Evolutionary conservation across 2,113 vertebrate species (phyloP).

Genomic region (Bettongia penicillata): DNA sequence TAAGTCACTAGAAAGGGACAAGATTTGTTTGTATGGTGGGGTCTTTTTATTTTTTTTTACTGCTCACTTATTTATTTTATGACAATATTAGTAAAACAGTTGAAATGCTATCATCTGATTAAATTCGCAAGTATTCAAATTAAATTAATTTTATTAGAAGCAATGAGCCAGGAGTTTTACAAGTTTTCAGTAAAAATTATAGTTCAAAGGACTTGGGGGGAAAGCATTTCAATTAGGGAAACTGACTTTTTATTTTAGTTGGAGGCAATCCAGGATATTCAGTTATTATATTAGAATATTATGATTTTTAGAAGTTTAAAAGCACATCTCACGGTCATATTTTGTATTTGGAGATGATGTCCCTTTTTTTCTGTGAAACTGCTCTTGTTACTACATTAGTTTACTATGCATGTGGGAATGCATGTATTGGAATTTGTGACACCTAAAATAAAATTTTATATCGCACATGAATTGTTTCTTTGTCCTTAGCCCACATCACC

Average conservation of each 20-base stretch:
- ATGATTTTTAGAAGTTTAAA: constrained; percentile 47
- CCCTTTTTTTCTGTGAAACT: constrained; percentile 33
- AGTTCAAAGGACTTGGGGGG: constrained; percentile 51
- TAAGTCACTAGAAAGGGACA: background rate
- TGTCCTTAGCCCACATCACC: background rate
- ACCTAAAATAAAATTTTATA: background rate
- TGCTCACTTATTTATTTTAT: constrained; percentile 63
- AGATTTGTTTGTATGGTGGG: constrained; percentile 19
- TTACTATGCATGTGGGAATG: constrained; percentile 53
- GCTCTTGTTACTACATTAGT: background rate
- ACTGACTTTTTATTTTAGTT: constrained; percentile 36
- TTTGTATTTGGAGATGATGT: constrained; percentile 24
- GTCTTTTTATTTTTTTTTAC: constrained; percentile 17
- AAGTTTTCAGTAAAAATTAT: constrained; percentile 63
- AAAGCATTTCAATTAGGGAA: constrained; percentile 60
- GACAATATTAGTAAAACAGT: constrained; percentile 56
- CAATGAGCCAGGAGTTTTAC: constrained; percentile 53
- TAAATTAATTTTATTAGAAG: constrained; percentile 71
- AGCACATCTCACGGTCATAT: constrained; percentile 44
- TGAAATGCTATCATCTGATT: constrained; percentile 74
- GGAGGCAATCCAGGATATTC: constrained; percentile 50
- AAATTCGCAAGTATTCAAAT: constrained; percentile 65
- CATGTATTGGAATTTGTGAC: background rate
- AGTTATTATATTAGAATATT: constrained; percentile 51
- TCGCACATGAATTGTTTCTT: background rate